phyloP scores from a whole-genome alignment of 1,140 invertebrate species.

The Pissodes strobi region DNA sequence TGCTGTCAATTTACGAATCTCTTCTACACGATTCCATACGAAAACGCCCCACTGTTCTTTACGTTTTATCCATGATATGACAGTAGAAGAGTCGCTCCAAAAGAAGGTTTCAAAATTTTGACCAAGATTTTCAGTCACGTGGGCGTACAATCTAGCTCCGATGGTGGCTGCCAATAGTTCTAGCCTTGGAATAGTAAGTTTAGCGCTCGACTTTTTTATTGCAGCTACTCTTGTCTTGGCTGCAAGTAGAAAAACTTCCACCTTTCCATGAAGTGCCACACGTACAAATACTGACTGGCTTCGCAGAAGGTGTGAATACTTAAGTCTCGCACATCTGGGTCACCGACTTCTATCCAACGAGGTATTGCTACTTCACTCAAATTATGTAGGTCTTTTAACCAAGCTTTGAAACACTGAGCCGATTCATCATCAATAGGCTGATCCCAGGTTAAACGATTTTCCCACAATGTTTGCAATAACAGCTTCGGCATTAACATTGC shows the following conservation, averaged over 20 bases:
- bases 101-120: too few relatives aligned
- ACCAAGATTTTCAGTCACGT: conserved; percentile 1
- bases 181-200: conserved; percentile 45
- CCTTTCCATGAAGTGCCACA: conserved; percentile 9
- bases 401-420: conserved; percentile 12
- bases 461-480: conserved; percentile 15
- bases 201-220: conserved; percentile 25
- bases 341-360: conserved; percentile 11
- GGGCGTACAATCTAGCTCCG: conserved; percentile 9
- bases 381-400: conserved; percentile 25
- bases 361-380: conserved; percentile 26
- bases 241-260: conserved; percentile 19
- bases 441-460: conserved; percentile 25
- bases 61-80: conserved; percentile 42
- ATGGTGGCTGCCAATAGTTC: conserved; percentile 39
- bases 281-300: conserved; percentile 26
- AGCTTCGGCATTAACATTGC: too few relatives aligned
- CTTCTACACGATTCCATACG: conserved; percentile 47
- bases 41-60: too few relatives aligned
- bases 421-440: conserved; percentile 8
- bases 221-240: conserved; percentile 43
- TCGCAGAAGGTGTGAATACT: conserved; percentile 29
- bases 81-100: too few relatives aligned
- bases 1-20: conserved; percentile 45
- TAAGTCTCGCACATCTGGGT: background rate